These are phyloP conservation scores for Eulithis prunata DNA, from an alignment of 2,888 invertebrate species.

Conservation along the genomic window DNA sequence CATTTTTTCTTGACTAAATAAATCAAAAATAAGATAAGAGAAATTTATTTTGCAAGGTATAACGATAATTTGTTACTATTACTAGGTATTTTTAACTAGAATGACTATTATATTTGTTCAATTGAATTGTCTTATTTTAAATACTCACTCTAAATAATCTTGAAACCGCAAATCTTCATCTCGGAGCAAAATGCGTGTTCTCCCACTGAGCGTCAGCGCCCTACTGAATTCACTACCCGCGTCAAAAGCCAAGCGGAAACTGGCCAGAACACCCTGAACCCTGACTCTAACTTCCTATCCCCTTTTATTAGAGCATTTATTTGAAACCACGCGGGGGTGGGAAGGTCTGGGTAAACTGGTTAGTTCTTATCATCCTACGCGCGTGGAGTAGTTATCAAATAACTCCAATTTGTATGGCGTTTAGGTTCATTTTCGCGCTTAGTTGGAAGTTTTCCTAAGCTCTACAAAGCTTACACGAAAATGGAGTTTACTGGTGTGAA, in stretches of 20 bases:
- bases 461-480: not conserved
- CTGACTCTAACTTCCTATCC: constrained; percentile 49
- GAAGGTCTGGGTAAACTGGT: constrained; percentile 53
- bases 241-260: constrained; percentile 50
- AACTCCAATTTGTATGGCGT: accelerated
- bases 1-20: too few relatives aligned
- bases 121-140: not conserved
- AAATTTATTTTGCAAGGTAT: too few relatives aligned
- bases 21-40: too few relatives aligned
- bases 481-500: accelerated
- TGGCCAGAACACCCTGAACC: constrained; percentile 59
- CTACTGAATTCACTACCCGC: constrained; percentile 52
- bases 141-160: constrained; percentile 63
- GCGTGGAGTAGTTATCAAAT: not conserved
- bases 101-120: too few relatives aligned
- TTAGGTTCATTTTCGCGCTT: constrained; percentile 29
- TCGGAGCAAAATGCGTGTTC: constrained; percentile 45
- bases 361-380: constrained; percentile 56
- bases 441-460: constrained; percentile 10
- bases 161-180: constrained; percentile 50
- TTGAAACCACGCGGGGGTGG: constrained; percentile 44
- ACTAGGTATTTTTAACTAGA: too few relatives aligned
- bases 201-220: constrained; percentile 48
- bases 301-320: constrained; percentile 54
- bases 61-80: too few relatives aligned